Percentiles rank a stretch among this genome's conserved stretches.
Conservation (phyloP, 2,113 vertebrate species). For the Eurypyga helias region DNA sequence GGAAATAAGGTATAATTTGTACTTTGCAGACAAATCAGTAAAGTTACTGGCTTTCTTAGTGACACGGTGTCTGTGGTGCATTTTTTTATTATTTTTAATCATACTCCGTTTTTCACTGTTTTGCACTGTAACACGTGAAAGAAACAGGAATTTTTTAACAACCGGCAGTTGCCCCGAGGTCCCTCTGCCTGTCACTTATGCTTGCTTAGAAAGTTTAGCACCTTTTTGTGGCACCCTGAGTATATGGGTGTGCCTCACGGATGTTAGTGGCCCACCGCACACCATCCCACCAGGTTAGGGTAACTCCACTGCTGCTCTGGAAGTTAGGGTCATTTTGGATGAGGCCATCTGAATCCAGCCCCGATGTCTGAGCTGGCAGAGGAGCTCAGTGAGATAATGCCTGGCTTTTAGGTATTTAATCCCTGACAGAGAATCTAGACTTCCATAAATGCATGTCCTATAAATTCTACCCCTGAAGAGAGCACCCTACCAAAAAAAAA, state of each 20-base stretch:
- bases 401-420: neutral
- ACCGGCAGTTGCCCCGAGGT: neutral
- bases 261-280: neutral
- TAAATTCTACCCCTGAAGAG: neutral
- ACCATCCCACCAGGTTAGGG: neutral
- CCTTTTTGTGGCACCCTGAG: neutral
- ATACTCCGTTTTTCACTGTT: conserved; percentile 34
- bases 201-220: neutral
- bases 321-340: neutral
- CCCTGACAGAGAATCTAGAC: neutral
- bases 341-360: neutral
- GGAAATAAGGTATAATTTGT: conserved; percentile 98
- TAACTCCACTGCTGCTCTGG: neutral
- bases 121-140: neutral
- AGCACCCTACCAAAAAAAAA: neutral
- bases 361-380: neutral
- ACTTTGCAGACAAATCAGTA: conserved; percentile 99
- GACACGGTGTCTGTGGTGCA: conserved; percentile 88
- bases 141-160: neutral
- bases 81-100: conserved; percentile 81
- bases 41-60: conserved; percentile 99
- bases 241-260: neutral
- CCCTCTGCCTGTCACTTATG: neutral
- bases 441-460: neutral
- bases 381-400: neutral